Evolutionary conservation across 2,113 vertebrate genomes (phyloP).

Genomic region (Limnothrissa miodon): DNA sequence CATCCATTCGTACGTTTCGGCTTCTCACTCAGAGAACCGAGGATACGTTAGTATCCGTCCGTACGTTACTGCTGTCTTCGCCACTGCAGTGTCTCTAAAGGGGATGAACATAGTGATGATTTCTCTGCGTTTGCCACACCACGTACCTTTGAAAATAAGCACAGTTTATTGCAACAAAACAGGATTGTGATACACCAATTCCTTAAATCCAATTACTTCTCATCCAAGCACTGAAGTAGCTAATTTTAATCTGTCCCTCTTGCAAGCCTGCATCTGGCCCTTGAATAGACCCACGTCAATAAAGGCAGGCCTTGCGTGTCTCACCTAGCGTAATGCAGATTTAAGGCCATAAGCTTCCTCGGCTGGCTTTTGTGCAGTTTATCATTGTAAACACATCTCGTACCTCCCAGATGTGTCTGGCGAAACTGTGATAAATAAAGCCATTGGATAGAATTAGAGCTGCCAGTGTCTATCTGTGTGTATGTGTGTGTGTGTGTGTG

Average conservation of each 20-base stretch:
- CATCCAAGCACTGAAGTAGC: neutral
- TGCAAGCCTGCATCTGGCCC: neutral
- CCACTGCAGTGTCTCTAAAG: neutral
- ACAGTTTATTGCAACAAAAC: neutral
- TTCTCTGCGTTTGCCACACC: neutral
- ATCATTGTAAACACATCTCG: neutral
- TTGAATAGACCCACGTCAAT: neutral
- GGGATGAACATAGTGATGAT: neutral
- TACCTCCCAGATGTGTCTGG: neutral
- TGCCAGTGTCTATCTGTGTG: too few relatives aligned
- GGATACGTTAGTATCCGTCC: too few relatives aligned
- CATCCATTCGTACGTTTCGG: too few relatives aligned
- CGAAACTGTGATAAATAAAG: neutral
- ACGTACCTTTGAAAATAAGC: neutral
- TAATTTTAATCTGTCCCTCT: neutral
- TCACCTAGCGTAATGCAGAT: neutral
- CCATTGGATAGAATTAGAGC: neutral
- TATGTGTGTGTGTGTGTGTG: neutral
- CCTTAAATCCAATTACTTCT: neutral
- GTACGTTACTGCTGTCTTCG: neutral
- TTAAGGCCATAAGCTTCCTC: neutral
- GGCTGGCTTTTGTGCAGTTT: neutral
- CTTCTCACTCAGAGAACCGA: too few relatives aligned
- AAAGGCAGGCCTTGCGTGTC: neutral
- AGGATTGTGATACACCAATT: slow-evolving; percentile 1